Base-by-base conservation (phyloP, 2,888 invertebrate species). In the Sarcophaga caerulescens region DNA sequence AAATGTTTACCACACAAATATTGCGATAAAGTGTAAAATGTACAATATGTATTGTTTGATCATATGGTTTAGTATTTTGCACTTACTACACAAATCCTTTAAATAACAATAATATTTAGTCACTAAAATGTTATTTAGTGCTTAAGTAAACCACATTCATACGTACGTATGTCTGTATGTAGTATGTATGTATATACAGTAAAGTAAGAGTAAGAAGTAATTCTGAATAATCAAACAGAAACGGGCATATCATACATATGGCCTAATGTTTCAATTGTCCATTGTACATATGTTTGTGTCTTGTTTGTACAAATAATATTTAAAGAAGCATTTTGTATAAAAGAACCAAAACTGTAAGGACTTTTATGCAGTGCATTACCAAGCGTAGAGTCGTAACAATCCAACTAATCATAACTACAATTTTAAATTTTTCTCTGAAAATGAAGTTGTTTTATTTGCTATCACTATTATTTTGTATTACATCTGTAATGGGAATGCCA, bases 41-140 rank as follows among this genome's bases (percentile, higher is more conserved):
- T 44, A 45, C 1, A 57, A 44, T 11, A n/a, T n/a, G n/a, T n/a
- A 14, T 77, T 86, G 86, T 86, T 86, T 86, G 86, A 84, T 86
- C 86, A 86, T 86, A 86, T 84, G 86, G 63, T 63, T 73, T 57
- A 59, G 52, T 76, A 52, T 17, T 21, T 21, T 71, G 52, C 59
- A 73, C 71, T 77, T 12, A 47, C 3, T 68, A 66, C 83, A 81
- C 83, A 81, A 86, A 78, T 81, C 78, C 84, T 78, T 77, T 81
- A 81, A 70, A 70, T 47, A 78, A 84, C 80, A 86, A 79, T 60
- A 85, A 85, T 69, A 71, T 74, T 75, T 65, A 73, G 82, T 82
- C 66, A 52, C 76, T 70, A 25, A 82, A 76, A 70, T 65, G 65
- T 35, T 21, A 77, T 60, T 77, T 82, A 77, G 66, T 77, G 23